phyloP scores from a whole-genome alignment of 2,797 vertebrate species.

The Myiothlypis coronata region DNA sequence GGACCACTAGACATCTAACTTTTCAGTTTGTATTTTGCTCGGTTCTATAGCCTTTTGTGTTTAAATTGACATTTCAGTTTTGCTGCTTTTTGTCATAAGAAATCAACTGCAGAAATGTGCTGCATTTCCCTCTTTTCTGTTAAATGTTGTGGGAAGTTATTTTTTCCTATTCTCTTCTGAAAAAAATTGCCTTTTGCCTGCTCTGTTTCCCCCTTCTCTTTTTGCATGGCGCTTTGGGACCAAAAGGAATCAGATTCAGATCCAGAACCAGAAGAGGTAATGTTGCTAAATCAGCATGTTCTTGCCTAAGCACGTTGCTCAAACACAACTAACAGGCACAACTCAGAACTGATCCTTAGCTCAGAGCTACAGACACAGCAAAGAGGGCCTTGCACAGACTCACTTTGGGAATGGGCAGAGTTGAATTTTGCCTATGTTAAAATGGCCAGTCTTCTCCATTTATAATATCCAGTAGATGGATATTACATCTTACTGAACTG shows the following conservation, averaged over 20 bases:
- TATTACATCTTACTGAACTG: background rate
- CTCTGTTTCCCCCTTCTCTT: conserved; percentile 67
- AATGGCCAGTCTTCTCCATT: background rate
- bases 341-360: background rate
- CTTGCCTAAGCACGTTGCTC: background rate
- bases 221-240: conserved; percentile 81
- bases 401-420: background rate
- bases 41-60: background rate
- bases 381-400: background rate
- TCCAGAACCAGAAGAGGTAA: conserved; percentile 97
- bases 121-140: background rate
- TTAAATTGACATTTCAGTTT: background rate
- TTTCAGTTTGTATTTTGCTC: background rate
- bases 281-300: conserved; percentile 30
- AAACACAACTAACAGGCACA: background rate
- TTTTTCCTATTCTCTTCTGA: conserved; percentile 58
- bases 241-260: conserved; percentile 97
- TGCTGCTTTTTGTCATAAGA: background rate
- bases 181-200: conserved; percentile 70
- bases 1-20: background rate
- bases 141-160: background rate
- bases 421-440: background rate
- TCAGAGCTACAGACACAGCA: background rate
- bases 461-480: background rate
- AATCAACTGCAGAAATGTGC: background rate